Conservation (phyloP, 2,113 vertebrate genomes). For the Phylloscopus trochilus region DNA sequence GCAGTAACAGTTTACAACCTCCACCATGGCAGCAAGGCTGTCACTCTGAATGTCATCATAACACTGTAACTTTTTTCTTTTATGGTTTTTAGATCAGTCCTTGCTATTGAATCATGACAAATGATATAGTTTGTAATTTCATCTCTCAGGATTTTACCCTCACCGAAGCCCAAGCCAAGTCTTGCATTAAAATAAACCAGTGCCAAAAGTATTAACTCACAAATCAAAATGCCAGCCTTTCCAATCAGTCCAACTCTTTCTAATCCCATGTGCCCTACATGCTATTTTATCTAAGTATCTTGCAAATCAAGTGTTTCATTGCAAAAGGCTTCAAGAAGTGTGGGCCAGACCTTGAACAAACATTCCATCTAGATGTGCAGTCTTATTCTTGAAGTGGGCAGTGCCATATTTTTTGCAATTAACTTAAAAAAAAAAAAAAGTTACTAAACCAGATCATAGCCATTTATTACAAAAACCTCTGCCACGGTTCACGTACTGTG, state of each 20-base stretch:
- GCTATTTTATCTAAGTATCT: background rate
- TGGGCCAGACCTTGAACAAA: background rate
- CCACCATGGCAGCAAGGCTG: background rate
- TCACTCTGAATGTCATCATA: background rate
- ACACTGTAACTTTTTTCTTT: background rate
- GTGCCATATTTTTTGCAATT: background rate
- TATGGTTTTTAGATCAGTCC: background rate
- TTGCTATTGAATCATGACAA: background rate
- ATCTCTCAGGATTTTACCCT: background rate
- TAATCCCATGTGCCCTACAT: background rate
- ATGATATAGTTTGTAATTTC: background rate
- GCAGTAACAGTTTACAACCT: background rate
- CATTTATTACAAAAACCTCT: background rate
- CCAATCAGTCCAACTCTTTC: background rate
- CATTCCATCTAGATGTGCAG: background rate
- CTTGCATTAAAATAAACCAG: constrained; percentile 6
- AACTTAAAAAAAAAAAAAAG: background rate
- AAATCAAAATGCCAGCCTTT: background rate
- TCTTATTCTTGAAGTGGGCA: background rate
- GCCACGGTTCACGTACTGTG: background rate
- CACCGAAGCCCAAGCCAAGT: background rate
- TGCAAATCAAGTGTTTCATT: background rate
- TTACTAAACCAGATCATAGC: background rate
- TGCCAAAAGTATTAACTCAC: background rate
- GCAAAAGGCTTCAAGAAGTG: background rate